phyloP scores from a whole-genome alignment of 2,113 vertebrate genomes.

The Pangasianodon hypophthalmus region DNA sequence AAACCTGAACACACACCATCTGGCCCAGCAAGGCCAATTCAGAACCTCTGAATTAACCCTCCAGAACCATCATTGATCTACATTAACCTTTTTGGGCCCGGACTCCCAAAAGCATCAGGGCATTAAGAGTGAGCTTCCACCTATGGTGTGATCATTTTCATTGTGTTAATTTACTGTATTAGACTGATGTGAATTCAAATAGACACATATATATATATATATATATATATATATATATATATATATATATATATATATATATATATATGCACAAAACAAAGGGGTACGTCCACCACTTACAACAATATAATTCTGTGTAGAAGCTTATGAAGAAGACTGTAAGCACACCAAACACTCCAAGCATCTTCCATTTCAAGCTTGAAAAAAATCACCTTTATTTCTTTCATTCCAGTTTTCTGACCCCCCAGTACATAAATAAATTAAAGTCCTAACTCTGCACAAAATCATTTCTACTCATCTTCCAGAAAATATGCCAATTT shows the following conservation, averaged over 20 bases:
- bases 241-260: neutral
- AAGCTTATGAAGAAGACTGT: neutral
- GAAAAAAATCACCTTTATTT: slow-evolving; percentile 47
- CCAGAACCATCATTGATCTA: neutral
- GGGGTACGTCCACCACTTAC: neutral
- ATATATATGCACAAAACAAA: too few relatives aligned
- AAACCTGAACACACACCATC: neutral
- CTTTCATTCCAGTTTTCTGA: slow-evolving; percentile 9
- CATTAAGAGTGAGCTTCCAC: neutral
- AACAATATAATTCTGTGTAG: neutral
- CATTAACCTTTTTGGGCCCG: neutral
- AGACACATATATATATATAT: neutral
- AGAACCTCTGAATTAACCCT: neutral
- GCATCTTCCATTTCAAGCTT: slow-evolving; percentile 8
- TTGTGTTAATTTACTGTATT: neutral
- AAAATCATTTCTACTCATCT: slow-evolving; percentile 28
- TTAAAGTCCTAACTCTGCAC: neutral
- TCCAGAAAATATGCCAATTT: slow-evolving; percentile 35
- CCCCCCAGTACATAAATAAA: slow-evolving; percentile 26
- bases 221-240: neutral
- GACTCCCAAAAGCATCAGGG: neutral
- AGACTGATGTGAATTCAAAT: neutral
- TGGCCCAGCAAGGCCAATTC: neutral
- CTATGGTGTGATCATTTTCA: neutral
- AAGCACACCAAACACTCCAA: slow-evolving; percentile 6